Percentiles rank a stretch among this genome's conserved stretches.
These are phyloP conservation scores for Temnothorax ravouxi DNA, from an alignment of 2,888 invertebrate species.

Conservation along the genomic window DNA sequence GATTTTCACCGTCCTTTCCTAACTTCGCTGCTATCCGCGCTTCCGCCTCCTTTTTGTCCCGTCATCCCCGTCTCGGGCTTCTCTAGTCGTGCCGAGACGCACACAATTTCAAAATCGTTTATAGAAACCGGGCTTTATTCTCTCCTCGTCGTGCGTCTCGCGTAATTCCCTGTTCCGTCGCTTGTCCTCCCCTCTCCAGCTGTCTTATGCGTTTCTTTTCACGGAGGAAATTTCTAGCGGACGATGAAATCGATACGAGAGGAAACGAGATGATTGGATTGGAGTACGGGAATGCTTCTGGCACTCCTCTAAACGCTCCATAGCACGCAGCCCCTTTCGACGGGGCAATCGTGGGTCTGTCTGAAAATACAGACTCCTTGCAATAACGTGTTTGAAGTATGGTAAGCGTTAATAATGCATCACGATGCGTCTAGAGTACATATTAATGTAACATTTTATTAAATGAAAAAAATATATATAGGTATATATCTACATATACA, in stretches of 20 bases:
- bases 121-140: conserved; percentile 61
- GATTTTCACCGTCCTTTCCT: conserved; percentile 53
- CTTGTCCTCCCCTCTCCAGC: conserved; percentile 34
- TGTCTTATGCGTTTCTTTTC: conserved; percentile 73
- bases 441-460: background rate
- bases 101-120: conserved; percentile 68
- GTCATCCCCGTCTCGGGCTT: conserved; percentile 17
- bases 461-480: background rate
- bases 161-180: conserved; percentile 49
- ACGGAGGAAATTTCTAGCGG: conserved; percentile 69
- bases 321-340: conserved; percentile 42
- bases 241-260: conserved; percentile 79
- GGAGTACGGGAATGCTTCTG: conserved; percentile 67
- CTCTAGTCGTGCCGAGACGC: conserved; percentile 23
- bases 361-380: conserved; percentile 25
- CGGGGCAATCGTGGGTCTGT: conserved; percentile 17
- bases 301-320: conserved; percentile 41
- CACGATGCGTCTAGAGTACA: background rate
- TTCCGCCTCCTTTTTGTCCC: conserved; percentile 48
- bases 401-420: background rate
- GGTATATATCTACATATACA: too few species aligned
- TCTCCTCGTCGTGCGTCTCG: conserved; percentile 47
- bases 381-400: conserved; percentile 17
- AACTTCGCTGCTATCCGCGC: conserved; percentile 27
- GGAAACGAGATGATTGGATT: conserved; percentile 83